Conservation (phyloP, 2,113 vertebrate genomes). For the Erpornis zantholeuca region DNA sequence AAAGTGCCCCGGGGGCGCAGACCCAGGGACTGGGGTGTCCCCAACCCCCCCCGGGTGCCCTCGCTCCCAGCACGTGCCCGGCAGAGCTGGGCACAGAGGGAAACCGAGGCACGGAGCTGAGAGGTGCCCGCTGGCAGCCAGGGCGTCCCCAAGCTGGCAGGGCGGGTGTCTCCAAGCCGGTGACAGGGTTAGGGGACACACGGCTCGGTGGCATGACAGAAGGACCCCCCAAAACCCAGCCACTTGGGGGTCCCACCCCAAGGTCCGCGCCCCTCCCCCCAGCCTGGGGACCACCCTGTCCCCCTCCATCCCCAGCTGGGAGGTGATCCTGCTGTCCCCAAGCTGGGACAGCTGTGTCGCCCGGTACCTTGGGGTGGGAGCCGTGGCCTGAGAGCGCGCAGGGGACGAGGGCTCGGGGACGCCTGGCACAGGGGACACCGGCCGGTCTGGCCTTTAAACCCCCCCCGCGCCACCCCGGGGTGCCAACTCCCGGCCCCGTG, state of each 20-base stretch:
- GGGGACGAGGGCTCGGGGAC: background rate
- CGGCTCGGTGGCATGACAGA: background rate
- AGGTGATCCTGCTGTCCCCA: background rate
- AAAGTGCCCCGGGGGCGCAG: background rate
- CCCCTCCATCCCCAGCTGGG: background rate
- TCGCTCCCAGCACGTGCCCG: background rate
- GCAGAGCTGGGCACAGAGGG: background rate
- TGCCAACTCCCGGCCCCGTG: conserved; percentile 10
- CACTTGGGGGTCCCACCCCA: too few species aligned
- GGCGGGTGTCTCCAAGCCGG: background rate
- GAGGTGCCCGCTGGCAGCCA: background rate
- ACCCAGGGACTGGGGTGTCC: background rate
- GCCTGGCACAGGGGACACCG: background rate
- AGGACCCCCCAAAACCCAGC: background rate
- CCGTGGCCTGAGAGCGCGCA: background rate
- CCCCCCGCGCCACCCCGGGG: background rate
- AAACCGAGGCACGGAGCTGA: background rate
- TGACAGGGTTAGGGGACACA: background rate
- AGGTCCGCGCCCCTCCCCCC: too few species aligned
- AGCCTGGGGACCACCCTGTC: background rate
- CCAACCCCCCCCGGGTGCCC: background rate
- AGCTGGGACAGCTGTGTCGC: background rate
- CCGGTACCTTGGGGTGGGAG: background rate
- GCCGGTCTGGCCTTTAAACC: background rate
- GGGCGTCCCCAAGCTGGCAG: background rate